Evolutionary conservation across 2,888 invertebrate species (phyloP).

Genomic region (Cryptosula pallasiana): DNA sequence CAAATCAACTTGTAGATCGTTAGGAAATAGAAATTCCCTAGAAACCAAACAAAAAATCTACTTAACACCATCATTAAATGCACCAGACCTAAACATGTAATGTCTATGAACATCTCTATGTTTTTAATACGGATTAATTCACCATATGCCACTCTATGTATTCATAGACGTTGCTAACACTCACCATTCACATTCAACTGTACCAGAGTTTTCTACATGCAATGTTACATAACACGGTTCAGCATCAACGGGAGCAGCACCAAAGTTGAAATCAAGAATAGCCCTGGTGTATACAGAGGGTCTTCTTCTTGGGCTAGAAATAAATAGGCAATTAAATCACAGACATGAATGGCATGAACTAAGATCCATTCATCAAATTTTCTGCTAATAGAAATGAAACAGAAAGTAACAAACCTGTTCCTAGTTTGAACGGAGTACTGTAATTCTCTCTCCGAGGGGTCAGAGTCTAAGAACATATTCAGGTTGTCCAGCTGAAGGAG

Average conservation of each 20-base stretch:
- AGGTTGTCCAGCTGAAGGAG: slow-evolving; percentile 50
- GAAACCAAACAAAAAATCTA: slow-evolving; percentile 25
- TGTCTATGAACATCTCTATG: too few relatives aligned
- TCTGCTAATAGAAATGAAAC: too few relatives aligned
- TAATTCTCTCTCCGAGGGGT: slow-evolving; percentile 46
- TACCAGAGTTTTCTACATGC: slow-evolving; percentile 50
- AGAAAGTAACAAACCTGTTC: slow-evolving; percentile 34
- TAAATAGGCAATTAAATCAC: too few relatives aligned
- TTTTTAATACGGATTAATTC: too few relatives aligned
- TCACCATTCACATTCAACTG: slow-evolving; percentile 49
- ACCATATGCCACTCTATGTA: too few relatives aligned
- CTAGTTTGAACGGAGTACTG: slow-evolving; percentile 43
- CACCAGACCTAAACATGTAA: too few relatives aligned
- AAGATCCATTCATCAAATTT: too few relatives aligned
- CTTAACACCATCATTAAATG: too few relatives aligned
- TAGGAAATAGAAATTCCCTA: slow-evolving; percentile 50
- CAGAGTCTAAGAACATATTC: slow-evolving; percentile 47
- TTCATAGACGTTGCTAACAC: slow-evolving; percentile 17
- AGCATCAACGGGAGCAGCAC: slow-evolving; percentile 49
- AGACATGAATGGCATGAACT: too few relatives aligned
- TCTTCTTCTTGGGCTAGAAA: slow-evolving; percentile 36
- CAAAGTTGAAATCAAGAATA: slow-evolving; percentile 51
- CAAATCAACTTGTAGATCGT: slow-evolving; percentile 49
- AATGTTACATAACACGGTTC: slow-evolving; percentile 46
- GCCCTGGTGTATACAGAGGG: slow-evolving; percentile 45